A percentile compares a stretch with the other conserved stretches of the same genome.
Conservation (phyloP, 2,113 vertebrate species). For the Seriola dumerili region DNA sequence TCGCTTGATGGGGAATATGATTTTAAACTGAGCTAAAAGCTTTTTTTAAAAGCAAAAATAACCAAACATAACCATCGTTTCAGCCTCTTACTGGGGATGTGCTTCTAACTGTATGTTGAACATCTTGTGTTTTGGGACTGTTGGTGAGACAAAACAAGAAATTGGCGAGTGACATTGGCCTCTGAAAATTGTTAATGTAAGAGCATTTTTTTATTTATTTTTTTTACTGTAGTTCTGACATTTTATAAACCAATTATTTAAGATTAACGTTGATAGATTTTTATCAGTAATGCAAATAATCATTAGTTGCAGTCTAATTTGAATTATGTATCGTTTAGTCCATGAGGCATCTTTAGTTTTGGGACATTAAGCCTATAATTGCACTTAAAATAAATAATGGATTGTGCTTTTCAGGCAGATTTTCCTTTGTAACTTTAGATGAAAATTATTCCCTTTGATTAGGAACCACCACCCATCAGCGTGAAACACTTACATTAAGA, state of each 20-base stretch:
- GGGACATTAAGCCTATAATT: slow-evolving; percentile 38
- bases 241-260: slow-evolving; percentile 6
- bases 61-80: not conserved
- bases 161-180: not conserved
- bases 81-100: not conserved
- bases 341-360: slow-evolving; percentile 35
- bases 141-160: not conserved
- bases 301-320: slow-evolving; percentile 16
- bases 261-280: too few species aligned
- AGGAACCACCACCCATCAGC: not conserved
- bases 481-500: not conserved
- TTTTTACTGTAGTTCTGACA: not conserved
- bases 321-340: slow-evolving; percentile 17
- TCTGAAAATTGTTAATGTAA: not conserved
- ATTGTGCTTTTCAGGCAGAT: not conserved
- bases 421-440: slow-evolving; percentile 5
- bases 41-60: not conserved
- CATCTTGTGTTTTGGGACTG: not conserved
- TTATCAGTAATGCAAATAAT: slow-evolving; percentile 25
- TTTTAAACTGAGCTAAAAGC: not conserved
- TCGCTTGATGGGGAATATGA: not conserved
- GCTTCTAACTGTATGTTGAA: not conserved
- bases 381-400: slow-evolving; percentile 21
- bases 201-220: too few species aligned
- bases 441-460: slow-evolving; percentile 1